Percentiles rank a stretch among this genome's conserved stretches.
Conservation (phyloP, 1,140 invertebrate species). For the Drosophila persimilis region DNA sequence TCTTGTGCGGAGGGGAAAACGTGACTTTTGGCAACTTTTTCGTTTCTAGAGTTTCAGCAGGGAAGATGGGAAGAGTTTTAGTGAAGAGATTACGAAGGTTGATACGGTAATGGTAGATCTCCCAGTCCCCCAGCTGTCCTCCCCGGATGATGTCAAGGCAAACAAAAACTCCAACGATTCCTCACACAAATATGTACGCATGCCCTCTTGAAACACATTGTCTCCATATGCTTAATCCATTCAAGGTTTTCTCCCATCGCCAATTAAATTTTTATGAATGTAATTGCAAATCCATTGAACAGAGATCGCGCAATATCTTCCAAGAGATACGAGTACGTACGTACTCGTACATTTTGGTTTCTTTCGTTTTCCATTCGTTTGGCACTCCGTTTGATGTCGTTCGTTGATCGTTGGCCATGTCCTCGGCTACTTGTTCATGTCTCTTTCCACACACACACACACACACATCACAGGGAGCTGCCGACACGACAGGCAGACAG, state of each 20-base stretch:
- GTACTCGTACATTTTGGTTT: slow-evolving; percentile 20
- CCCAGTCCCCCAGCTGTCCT: no score
- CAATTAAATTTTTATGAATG: slow-evolving; percentile 61
- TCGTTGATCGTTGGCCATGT: slow-evolving; percentile 48
- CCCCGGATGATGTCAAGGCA: no score
- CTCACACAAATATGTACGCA: slow-evolving; percentile 7
- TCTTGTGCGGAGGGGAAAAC: slow-evolving; percentile 37
- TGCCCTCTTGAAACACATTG: slow-evolving; percentile 40
- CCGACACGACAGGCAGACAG: slow-evolving; percentile 20
- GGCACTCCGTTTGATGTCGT: slow-evolving; percentile 43
- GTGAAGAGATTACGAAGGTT: slow-evolving; percentile 22
- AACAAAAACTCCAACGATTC: slow-evolving; percentile 12
- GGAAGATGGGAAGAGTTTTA: slow-evolving; percentile 28
- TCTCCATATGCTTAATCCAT: slow-evolving; percentile 37
- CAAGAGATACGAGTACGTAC: slow-evolving; percentile 14
- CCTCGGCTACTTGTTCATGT: slow-evolving; percentile 63
- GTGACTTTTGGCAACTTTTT: slow-evolving; percentile 48
- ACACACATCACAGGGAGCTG: slow-evolving; percentile 39
- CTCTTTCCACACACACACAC: slow-evolving; percentile 27
- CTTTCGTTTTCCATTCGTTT: slow-evolving; percentile 14
- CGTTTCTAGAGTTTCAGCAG: slow-evolving; percentile 12
- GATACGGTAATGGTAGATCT: slow-evolving; percentile 21
- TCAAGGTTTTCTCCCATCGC: slow-evolving; percentile 48
- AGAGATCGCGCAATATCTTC: slow-evolving; percentile 20
- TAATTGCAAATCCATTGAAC: slow-evolving; percentile 51